Evolutionary conservation across 2,888 invertebrate genomes (phyloP), one percentile per base, ranked within the genome.

Genomic region (Hyppa rectilinea): DNA sequence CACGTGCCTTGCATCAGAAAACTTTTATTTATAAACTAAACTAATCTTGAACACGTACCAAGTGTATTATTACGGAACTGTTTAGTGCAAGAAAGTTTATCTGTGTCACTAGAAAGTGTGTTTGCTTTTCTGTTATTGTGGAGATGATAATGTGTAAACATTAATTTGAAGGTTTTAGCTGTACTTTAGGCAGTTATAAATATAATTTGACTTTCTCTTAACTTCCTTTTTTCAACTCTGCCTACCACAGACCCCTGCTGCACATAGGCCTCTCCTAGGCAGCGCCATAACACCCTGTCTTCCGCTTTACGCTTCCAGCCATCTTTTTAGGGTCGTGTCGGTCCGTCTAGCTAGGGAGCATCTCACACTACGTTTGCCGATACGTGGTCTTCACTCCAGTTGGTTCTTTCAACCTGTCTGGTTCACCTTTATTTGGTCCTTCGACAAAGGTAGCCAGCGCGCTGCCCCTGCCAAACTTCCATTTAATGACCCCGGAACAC

Each of bases 1-100:
- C 63, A 71, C 80, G 78, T 76, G 78, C 31, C 61, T 79, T 76
- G 78, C 76, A 79, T 80, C 80, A 73, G 80, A 80, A 72, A 40
- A 38, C 10, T 55, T 73, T 62, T 72, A 77, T 80, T 73, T 69
- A 66, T 79, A 78, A 65, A 65, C 50, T 53, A n/a, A 63, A 52
- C 29, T 53, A 71, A 80, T 80, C 52, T 76, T 76, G 63, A 76
- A 61, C 78, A 80, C 76, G 80, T 71, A 80, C 66, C 43, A 59
- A 61, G 72, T 34, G 49, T 50, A 45, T 62, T 71, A 58, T 76
- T 56, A 45, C 63, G 63, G 74, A 73, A 78, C 40, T 43, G 20
- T 60, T 38, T 71, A 56, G 49, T 79, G 56, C 60, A 76, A 76
- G 76, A 80, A 79, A 76, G 70, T 79, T 70, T 47, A 36, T 40